These are phyloP conservation scores for Charanyca ferruginea DNA, from an alignment of 2,888 invertebrate species.

Conservation along the genomic window DNA sequence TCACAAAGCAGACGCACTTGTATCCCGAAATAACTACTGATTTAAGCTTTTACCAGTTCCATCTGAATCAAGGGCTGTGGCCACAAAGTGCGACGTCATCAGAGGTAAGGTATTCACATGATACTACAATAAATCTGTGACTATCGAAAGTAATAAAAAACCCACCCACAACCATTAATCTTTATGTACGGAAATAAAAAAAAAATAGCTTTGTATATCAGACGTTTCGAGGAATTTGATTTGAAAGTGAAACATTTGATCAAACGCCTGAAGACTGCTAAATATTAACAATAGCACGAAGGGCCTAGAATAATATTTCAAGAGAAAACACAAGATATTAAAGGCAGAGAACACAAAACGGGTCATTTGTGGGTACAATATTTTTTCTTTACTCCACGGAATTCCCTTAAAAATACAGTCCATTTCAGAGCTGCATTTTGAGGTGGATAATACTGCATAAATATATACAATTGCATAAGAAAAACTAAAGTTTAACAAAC, in stretches of 20 bases:
- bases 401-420: slow-evolving; percentile 38
- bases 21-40: slow-evolving; percentile 32
- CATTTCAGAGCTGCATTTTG: slow-evolving; percentile 6
- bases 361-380: slow-evolving; percentile 40
- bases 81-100: slow-evolving; percentile 35
- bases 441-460: neutral
- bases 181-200: slow-evolving; percentile 35
- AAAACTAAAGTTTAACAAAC: neutral
- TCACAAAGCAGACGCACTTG: slow-evolving; percentile 30
- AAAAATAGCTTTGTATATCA: slow-evolving; percentile 12
- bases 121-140: slow-evolving; percentile 9
- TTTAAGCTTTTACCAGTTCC: slow-evolving; percentile 19
- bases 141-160: slow-evolving; percentile 33
- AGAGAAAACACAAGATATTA: slow-evolving; percentile 26
- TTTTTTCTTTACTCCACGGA: slow-evolving; percentile 41
- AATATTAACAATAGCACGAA: slow-evolving; percentile 27
- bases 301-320: slow-evolving; percentile 28
- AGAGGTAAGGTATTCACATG: neutral
- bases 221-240: slow-evolving; percentile 30
- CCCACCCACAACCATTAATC: slow-evolving; percentile 32
- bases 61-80: slow-evolving; percentile 4
- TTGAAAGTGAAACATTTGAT: slow-evolving; percentile 20
- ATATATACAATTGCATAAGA: neutral
- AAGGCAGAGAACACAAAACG: slow-evolving; percentile 35
- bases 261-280: slow-evolving; percentile 31